Conservation (phyloP, 2,888 invertebrate genomes). For the Zootermopsis nevadensis region DNA sequence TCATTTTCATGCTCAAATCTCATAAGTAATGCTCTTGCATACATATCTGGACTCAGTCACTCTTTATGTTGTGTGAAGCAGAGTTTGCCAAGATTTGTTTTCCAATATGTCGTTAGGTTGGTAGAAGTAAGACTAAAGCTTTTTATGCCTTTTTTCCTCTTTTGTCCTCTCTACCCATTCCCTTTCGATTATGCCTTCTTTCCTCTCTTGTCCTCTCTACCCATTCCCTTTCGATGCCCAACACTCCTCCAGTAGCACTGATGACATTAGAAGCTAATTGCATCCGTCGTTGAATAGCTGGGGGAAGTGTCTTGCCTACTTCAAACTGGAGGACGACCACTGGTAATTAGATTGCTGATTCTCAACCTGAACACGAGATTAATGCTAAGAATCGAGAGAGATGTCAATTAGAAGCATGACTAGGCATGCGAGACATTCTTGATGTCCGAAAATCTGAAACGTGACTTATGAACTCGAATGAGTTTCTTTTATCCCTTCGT, state of each 20-base stretch:
- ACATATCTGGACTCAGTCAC: too few relatives aligned
- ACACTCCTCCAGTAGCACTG: neutral
- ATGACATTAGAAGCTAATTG: constrained; percentile 39
- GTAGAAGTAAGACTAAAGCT: neutral
- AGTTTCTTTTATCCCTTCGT: too few relatives aligned
- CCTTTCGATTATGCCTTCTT: neutral
- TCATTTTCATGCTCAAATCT: too few relatives aligned
- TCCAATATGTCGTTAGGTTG: neutral
- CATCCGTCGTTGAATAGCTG: constrained; percentile 33
- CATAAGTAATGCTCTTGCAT: too few relatives aligned
- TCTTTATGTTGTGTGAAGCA: neutral
- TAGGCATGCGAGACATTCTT: neutral
- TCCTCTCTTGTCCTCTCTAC: neutral
- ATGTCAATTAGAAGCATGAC: constrained; percentile 37
- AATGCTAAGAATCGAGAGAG: neutral
- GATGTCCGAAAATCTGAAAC: neutral
- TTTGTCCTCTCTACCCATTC: neutral
- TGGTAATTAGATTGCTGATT: constrained; percentile 31
- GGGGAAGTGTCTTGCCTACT: too few relatives aligned
- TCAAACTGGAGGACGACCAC: neutral
- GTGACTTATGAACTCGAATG: too few relatives aligned
- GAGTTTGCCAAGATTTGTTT: neutral
- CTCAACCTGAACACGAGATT: constrained; percentile 2
- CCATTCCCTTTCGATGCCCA: too few relatives aligned
- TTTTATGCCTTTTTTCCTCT: neutral